Conservation (phyloP, 2,888 invertebrate species). For the Odontocolon sp. region DNA sequence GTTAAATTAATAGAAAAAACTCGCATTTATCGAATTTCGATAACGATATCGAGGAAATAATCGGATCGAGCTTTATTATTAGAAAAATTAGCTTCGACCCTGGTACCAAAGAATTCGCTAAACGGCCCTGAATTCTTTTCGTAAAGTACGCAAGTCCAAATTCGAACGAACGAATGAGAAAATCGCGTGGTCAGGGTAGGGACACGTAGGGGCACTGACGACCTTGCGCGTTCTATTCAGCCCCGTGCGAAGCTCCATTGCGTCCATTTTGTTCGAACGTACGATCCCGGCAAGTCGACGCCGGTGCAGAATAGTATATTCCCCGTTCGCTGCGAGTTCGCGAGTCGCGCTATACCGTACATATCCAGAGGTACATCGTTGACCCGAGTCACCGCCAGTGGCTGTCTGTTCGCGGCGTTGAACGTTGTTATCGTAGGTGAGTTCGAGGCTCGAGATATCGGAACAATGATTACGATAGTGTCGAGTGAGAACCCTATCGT, state of each 20-base stretch:
- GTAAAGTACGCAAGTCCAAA: slow-evolving; percentile 62
- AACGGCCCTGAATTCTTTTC: too few relatives aligned
- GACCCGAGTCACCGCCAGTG: slow-evolving; percentile 68
- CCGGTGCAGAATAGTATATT: slow-evolving; percentile 75
- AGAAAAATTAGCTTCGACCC: too few relatives aligned
- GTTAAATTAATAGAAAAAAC: too few relatives aligned
- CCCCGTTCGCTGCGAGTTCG: slow-evolving; percentile 71
- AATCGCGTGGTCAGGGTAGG: neutral
- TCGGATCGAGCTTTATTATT: too few relatives aligned
- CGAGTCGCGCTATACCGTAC: too few relatives aligned
- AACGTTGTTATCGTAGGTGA: slow-evolving; percentile 36
- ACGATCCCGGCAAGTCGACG: slow-evolving; percentile 78
- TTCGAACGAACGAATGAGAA: slow-evolving; percentile 69
- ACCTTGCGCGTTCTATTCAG: slow-evolving; percentile 51
- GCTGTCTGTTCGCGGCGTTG: slow-evolving; percentile 71
- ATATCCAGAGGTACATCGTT: too few relatives aligned
- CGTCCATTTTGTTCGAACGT: slow-evolving; percentile 75
- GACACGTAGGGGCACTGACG: too few relatives aligned
- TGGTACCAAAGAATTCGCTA: too few relatives aligned
- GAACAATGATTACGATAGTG: neutral
- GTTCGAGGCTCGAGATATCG: slow-evolving; percentile 2
- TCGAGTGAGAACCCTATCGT: neutral
- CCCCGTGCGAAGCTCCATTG: slow-evolving; percentile 43
- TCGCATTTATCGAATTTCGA: too few relatives aligned
- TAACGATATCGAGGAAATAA: too few relatives aligned